Evolutionary conservation across 2,888 invertebrate genomes (phyloP), one percentile per base, ranked within the genome.

Genomic region (Sisyra terminalis): DNA sequence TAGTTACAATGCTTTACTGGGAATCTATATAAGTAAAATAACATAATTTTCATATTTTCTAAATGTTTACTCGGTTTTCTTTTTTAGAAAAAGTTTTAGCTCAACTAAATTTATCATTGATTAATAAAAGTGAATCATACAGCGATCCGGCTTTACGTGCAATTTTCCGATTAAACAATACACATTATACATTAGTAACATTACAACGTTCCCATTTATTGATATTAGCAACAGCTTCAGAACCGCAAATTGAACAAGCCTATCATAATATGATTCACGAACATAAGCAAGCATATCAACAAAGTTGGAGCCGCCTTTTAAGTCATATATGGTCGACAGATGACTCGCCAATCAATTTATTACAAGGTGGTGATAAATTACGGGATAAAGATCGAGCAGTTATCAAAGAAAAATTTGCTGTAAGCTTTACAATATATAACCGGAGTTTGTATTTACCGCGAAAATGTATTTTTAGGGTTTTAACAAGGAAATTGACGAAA

Each of bases 401-500:
- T 41, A 72, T 92, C 35, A 92, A 92, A 63, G 92, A 92, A 57
- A 81, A 84, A 54, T 90, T 90, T 64, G 74, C 87, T 46, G 88
- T 88, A 59, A 71, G 75, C 61, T 37, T n/a, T n/a, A 14, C 6
- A n/a, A 9, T 37, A n/a, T n/a, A n/a, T n/a, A 16, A 37, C 13
- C 8, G 32, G 9, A n/a, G 32, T 32, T 4, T 13, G 32, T 4
- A 13, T 4, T 3, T 11, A 9, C 11, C 11, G 3, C 4, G 3
- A 32, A 32, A 32, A 13, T 4, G 32, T 32, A 32, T n/a, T 59
- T 57, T 14, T 57, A 92, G 89, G 81, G 84, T 40, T 96, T 96
- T 63, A 94, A 96, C 63, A 89, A 90, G 58, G 96, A 96, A 63
- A 79, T 96, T 58, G 94, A 96, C 55, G 93, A 94, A 53, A 74